Evolutionary conservation across 2,113 vertebrate genomes (phyloP), one percentile per base, ranked within the genome.

Genomic region (Marcusenius ussheri): DNA sequence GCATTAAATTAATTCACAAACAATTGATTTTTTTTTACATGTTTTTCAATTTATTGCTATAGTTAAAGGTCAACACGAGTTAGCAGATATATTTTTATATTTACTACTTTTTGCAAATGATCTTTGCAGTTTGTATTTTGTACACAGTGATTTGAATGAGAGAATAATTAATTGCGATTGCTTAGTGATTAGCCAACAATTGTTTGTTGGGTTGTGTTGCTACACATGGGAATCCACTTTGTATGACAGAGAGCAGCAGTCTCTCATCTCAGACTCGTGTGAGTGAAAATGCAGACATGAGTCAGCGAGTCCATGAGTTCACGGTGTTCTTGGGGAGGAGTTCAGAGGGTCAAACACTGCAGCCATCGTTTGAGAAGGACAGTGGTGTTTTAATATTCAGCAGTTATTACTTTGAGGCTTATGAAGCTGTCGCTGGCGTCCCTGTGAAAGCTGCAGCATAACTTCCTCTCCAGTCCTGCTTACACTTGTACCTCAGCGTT

Each of bases 261-360:
- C 83, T 80, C 39, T 46, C 47, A 24, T n/a, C 24, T 49, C 83
- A 13, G 46, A 47, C 13, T 46, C 19, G 24, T 84, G 17, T 49
- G 87, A 89, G 89, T 84, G 74, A 49, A 88, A 88, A 84, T 85
- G 83, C 74, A 88, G 91, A 89, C 90, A 39, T 21, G 42, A 47
- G 9, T 47, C 83, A 45, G 46, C 24, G 27, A 42, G 62, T 53
- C 62, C 24, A 11, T 46, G 87, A 35, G 62, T 86, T 49, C 86
- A 15, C 85, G 49, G 53, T 77, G 58, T 90, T 89, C 87, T 56
- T 80, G 89, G 27, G 50, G 46, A 51, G 66, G 53, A 27, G 35
- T 42, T 66, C 21, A 56, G 17, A 42, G 13, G 89, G 39, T 50
- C 19, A 62, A 87, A n/a, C 62, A 11, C 17, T 47, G 83, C 31